These are phyloP conservation scores for Anolis apletophallus DNA, from an alignment of 2,797 vertebrate genomes.

Conservation along the genomic window DNA sequence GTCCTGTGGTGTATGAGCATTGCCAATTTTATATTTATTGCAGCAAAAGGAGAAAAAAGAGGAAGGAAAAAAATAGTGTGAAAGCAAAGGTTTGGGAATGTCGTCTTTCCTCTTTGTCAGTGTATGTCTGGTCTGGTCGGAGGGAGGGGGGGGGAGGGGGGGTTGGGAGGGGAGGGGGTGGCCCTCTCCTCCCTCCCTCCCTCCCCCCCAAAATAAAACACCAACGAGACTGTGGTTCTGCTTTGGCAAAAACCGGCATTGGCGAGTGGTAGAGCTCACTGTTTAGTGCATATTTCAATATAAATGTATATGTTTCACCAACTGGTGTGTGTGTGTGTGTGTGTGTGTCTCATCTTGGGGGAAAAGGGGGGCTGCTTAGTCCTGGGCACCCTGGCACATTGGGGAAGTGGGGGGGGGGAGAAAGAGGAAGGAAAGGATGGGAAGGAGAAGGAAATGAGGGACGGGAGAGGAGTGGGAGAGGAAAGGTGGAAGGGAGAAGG, in stretches of 20 bases:
- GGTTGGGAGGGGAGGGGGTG: not conserved
- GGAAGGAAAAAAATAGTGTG: conserved; percentile 38
- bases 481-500: no score
- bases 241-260: conserved; percentile 74
- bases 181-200: not conserved
- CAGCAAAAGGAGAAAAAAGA: conserved; percentile 47
- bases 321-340: conserved; percentile 49
- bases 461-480: no score
- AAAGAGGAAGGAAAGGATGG: no score
- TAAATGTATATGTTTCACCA: conserved; percentile 80
- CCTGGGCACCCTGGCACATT: no score
- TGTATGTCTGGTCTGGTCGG: not conserved
- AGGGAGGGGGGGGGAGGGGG: conserved; percentile 14
- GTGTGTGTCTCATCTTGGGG: conserved; percentile 31
- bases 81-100: conserved; percentile 45
- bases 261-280: conserved; percentile 72
- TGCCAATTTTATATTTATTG: conserved; percentile 64
- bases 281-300: conserved; percentile 77
- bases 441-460: no score
- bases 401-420: accelerated
- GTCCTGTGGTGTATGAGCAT: conserved; percentile 62
- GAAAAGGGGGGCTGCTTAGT: accelerated
- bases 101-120: conserved; percentile 28
- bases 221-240: conserved; percentile 54
- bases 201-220: not conserved